Base-by-base conservation (phyloP, 30 jellyfish, hydroid and myxozoan species). In the Turritopsis dohrnii region DNA sequence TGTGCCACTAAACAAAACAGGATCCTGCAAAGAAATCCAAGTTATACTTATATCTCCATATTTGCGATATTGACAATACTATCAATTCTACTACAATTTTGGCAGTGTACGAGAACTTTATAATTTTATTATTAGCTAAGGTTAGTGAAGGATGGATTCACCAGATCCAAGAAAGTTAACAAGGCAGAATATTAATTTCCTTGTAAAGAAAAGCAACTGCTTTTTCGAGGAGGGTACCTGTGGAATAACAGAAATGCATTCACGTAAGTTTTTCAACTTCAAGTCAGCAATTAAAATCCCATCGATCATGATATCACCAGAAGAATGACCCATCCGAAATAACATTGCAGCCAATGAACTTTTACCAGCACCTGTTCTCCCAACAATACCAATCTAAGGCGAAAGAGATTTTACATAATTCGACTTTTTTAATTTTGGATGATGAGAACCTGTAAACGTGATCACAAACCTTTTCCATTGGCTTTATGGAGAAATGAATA, bases 351-450 rank as follows among this genome's bases (percentile, higher is more conserved):
- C 71, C 53, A 92, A 81, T 8, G 95, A 74, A 26, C 96, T 86
- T 65, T 92, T 92, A 18, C 97, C 97, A 29, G 97, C 97, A 52
- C 97, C 97, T 26, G 97, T 92, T 20, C 97, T 86, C 1, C 97
- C 97, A 53, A 87, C 83, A 7, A 92, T 88, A 7, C 97, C 97
- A 72, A 92, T 87, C 90, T 92, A 30, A 26, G 71, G 20, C 16
- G 20, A 74, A 0, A n/a, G n/a, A n/a, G n/a, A n/a, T n/a, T n/a
- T n/a, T 23, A 52, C 77, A 69, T n/a, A 23, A 19, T 1, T 27
- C 9, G 9, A 1, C n/a, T n/a, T n/a, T n/a, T n/a, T n/a, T n/a
- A n/a, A n/a, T n/a, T n/a, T n/a, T n/a, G n/a, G n/a, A n/a, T n/a
- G n/a, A n/a, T n/a, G n/a, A n/a, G n/a, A n/a, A n/a, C n/a, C n/a